Conservation (phyloP, 2,888 invertebrate species). For the Corbicula japonica region DNA sequence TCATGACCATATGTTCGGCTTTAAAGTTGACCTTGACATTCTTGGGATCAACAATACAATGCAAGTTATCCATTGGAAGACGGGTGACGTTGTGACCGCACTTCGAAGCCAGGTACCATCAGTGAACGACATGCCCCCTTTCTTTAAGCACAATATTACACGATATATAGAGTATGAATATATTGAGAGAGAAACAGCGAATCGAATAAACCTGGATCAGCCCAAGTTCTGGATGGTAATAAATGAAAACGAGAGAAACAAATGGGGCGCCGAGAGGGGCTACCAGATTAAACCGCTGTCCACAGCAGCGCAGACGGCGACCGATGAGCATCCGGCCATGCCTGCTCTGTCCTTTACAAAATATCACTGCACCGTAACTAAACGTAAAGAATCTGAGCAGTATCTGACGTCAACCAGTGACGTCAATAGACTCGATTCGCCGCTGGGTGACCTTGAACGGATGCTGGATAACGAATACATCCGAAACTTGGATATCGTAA, state of each 20-base stretch:
- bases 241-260: slow-evolving; percentile 68
- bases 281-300: slow-evolving; percentile 69
- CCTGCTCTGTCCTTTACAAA: slow-evolving; percentile 69
- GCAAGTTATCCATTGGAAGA: slow-evolving; percentile 71
- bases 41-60: slow-evolving; percentile 67
- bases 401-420: slow-evolving; percentile 58
- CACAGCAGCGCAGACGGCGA: slow-evolving; percentile 66
- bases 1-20: slow-evolving; percentile 75
- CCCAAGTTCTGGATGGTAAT: slow-evolving; percentile 71
- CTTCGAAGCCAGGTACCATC: slow-evolving; percentile 52
- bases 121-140: slow-evolving; percentile 50
- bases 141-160: slow-evolving; percentile 69
- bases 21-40: slow-evolving; percentile 75
- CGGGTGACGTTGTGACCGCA: slow-evolving; percentile 63
- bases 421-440: slow-evolving; percentile 59
- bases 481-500: slow-evolving; percentile 69
- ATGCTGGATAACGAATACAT: slow-evolving; percentile 67
- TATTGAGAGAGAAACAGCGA: slow-evolving; percentile 60
- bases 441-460: slow-evolving; percentile 64
- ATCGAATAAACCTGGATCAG: slow-evolving; percentile 59
- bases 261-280: slow-evolving; percentile 67
- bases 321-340: slow-evolving; percentile 62
- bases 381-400: slow-evolving; percentile 69
- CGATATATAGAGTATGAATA: slow-evolving; percentile 69
- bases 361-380: slow-evolving; percentile 69